These are phyloP conservation scores for Muscicapa striata DNA, from an alignment of 2,797 vertebrate species.

Conservation along the genomic window DNA sequence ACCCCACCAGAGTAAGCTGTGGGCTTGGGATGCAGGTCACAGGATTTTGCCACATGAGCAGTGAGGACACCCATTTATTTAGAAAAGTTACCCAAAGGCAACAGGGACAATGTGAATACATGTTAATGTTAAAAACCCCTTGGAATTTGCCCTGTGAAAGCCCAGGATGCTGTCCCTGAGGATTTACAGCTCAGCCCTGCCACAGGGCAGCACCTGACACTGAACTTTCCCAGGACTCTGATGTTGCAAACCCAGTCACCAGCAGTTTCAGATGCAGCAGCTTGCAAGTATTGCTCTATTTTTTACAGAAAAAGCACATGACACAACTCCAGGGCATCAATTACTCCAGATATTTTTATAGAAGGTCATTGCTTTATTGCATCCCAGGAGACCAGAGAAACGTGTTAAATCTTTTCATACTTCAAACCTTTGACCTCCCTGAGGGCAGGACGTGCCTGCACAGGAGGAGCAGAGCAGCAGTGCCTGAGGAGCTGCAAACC, in stretches of 20 bases:
- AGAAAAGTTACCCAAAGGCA: neutral
- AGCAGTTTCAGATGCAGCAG: neutral
- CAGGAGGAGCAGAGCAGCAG: neutral
- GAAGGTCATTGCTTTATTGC: neutral
- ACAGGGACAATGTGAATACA: neutral
- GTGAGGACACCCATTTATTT: neutral
- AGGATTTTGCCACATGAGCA: neutral
- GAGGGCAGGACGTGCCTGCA: neutral
- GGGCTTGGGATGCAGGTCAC: neutral
- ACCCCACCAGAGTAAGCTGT: rapidly evolving
- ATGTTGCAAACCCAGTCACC: rapidly evolving
- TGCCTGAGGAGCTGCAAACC: rapidly evolving
- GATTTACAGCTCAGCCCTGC: neutral
- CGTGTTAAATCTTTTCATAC: rapidly evolving
- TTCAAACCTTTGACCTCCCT: neutral
- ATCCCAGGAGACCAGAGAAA: neutral
- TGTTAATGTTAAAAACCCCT: neutral
- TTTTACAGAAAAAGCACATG: neutral
- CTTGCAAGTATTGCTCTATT: neutral
- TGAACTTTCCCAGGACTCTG: neutral
- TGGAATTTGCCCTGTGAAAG: neutral
- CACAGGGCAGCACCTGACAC: neutral
- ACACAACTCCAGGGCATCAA: neutral
- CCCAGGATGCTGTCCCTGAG: neutral
- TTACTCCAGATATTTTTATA: neutral